Evolutionary conservation across 2,888 invertebrate genomes (phyloP), one percentile per base, ranked within the genome.

Genomic region (Neoitamus cyanurus): DNA sequence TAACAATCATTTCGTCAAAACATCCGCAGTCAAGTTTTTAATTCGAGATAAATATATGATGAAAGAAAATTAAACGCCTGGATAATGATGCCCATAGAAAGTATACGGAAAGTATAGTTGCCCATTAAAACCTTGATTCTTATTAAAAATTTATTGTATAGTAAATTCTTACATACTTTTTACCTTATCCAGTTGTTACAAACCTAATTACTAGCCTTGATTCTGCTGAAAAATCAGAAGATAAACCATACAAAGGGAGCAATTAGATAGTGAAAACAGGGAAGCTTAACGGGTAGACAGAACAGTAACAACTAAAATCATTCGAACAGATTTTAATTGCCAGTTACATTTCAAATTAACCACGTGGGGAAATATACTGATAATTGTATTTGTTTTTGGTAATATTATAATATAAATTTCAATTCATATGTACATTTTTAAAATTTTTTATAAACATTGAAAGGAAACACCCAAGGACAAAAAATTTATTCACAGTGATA

Each of bases 181-280:
- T 78, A 48, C 25, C 46, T 78, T 48, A 46, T 48, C 31, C 28
- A 48, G 48, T 78, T 78, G 31, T 82, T 82, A 82, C 69, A 34
- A 68, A 69, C 82, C 82, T 82, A 82, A 82, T 82, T 69, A 82
- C 82, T 82, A 82, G 82, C 82, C 82, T 82, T 82, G 69, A 37
- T 82, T 82, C 46, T 82, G 68, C 69, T 69, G 31, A 69, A 82
- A 42, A 15, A 78, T 78, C 78, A 48, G 46, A 78, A 78, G 42
- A 58, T 42, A 77, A 30, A 34, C 46, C 48, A 58, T 78, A 78
- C 78, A 48, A 46, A 15, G 36, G 25, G 77, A 20, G 11, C 13
- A 42, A 46, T 58, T 15, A 58, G 25, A 58, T 58, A 20, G 2
- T 58, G 58, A 58, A 58, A 58, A 58, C 58, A 34, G 34, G 36